Conservation (phyloP, 2,797 vertebrate species). For the Melanotaenia boesemani region DNA sequence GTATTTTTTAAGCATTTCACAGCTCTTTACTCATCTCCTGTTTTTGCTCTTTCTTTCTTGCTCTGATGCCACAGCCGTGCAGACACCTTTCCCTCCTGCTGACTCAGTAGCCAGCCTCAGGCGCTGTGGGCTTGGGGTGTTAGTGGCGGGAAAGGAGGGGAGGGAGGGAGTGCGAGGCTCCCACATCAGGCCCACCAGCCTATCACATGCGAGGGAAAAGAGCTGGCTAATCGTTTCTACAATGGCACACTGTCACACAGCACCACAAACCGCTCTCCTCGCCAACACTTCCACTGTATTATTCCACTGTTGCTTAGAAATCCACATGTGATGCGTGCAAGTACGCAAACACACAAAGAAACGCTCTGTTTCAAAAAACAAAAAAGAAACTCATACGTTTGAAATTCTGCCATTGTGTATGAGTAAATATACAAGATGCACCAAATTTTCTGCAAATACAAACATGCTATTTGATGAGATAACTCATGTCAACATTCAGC, state of each 20-base stretch:
- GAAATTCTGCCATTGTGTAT: constrained; percentile 3
- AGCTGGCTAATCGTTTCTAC: constrained; percentile 85
- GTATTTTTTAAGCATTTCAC: constrained; percentile 52
- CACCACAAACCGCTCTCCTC: constrained; percentile 76
- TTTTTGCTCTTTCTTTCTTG: constrained; percentile 68
- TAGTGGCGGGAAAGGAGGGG: constrained; percentile 48
- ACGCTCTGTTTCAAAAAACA: constrained; percentile 27
- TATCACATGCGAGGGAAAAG: constrained; percentile 81
- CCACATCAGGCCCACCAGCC: constrained; percentile 80
- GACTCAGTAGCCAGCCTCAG: constrained; percentile 85
- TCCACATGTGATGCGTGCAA: constrained; percentile 55
- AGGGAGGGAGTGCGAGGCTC: constrained; percentile 68
- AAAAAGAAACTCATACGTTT: too few relatives aligned
- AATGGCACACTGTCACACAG: constrained; percentile 80
- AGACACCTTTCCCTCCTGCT: constrained; percentile 87
- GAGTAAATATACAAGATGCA: constrained; percentile 30
- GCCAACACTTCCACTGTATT: constrained; percentile 69
- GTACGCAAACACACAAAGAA: constrained; percentile 28
- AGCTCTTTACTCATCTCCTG: constrained; percentile 65
- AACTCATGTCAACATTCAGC: too few relatives aligned
- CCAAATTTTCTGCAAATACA: not conserved
- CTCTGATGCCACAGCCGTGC: constrained; percentile 81
- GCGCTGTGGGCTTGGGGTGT: constrained; percentile 80
- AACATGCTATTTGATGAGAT: not conserved
- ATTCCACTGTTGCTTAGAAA: constrained; percentile 64